Evolutionary conservation across 2,113 vertebrate species (phyloP).

Genomic region (Enhydra lutris): DNA sequence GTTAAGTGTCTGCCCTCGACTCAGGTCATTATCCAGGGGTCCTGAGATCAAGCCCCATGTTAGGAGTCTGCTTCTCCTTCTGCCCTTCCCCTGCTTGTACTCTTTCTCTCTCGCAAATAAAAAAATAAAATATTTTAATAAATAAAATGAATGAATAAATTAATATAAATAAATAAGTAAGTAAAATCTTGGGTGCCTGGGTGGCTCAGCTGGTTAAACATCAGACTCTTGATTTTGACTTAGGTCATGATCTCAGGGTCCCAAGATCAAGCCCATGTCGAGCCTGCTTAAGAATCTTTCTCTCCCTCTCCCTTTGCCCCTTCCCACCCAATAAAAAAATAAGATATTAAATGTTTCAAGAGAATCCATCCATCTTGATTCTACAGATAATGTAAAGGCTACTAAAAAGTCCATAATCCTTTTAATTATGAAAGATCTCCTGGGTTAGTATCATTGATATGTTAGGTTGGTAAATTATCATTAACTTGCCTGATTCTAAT

Average conservation of each 20-base stretch:
- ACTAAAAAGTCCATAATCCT: neutral
- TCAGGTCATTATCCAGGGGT: neutral
- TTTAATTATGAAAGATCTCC: neutral
- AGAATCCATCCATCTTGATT: neutral
- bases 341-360: neutral
- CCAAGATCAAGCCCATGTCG: neutral
- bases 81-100: neutral
- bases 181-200: neutral
- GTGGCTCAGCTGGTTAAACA: neutral
- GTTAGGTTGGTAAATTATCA: neutral
- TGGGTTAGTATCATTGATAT: neutral
- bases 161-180: too few species aligned
- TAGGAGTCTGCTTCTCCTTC: neutral
- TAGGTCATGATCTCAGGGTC: neutral
- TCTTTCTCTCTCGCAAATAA: neutral
- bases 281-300: neutral
- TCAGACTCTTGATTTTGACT: neutral
- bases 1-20: neutral
- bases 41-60: neutral
- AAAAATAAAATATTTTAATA: too few species aligned
- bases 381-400: neutral
- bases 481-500: neutral
- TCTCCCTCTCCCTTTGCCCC: neutral
- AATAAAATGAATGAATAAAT: too few species aligned
- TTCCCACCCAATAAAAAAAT: neutral